These are phyloP conservation scores for Drosophila elegans DNA, from an alignment of 1,140 invertebrate genomes.

Conservation along the genomic window DNA sequence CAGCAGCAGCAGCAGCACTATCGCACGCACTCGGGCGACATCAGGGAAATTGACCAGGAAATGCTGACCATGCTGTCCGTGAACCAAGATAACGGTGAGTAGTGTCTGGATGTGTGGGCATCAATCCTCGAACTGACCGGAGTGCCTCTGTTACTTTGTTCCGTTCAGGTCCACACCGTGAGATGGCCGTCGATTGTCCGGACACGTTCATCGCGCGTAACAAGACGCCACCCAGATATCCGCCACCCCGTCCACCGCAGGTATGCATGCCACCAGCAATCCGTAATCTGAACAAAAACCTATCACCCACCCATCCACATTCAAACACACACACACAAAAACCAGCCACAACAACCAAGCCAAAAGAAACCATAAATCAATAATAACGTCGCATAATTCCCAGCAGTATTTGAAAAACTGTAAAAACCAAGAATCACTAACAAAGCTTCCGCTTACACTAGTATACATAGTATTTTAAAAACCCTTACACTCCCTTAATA, in stretches of 20 bases:
- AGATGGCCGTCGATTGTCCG: slow-evolving; percentile 99
- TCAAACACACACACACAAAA: slow-evolving; percentile 7
- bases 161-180: slow-evolving; percentile 91
- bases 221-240: slow-evolving; percentile 96
- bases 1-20: slow-evolving; percentile 56
- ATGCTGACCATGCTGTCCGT: slow-evolving; percentile 90
- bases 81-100: slow-evolving; percentile 88
- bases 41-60: slow-evolving; percentile 87
- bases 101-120: slow-evolving; percentile 24
- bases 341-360: not conserved
- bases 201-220: slow-evolving; percentile 96
- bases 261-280: slow-evolving; percentile 58
- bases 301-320: not conserved
- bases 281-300: not conserved
- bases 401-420: not conserved
- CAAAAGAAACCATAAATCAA: not conserved
- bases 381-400: not conserved
- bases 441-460: not conserved
- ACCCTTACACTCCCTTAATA: not conserved
- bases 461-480: not conserved
- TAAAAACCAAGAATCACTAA: not conserved
- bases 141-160: not conserved
- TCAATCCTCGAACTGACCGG: not conserved
- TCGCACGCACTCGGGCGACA: slow-evolving; percentile 80
- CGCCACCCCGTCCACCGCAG: slow-evolving; percentile 89